Evolutionary conservation across 1,140 invertebrate species (phyloP).

Genomic region (Drosophila virilis): DNA sequence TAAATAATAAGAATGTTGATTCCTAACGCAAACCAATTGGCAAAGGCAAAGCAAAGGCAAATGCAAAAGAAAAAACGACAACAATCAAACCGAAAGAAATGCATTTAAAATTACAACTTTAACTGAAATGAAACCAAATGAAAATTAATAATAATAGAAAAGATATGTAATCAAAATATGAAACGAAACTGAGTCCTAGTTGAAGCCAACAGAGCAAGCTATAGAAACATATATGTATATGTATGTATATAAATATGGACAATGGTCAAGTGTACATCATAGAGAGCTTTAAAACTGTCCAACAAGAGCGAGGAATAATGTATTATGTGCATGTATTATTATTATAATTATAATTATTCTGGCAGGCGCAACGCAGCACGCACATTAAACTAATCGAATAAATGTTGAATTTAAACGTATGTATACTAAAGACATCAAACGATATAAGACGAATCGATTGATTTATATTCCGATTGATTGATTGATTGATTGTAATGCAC

Average conservation of each 20-base stretch:
- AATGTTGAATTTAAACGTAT: conserved; percentile 73
- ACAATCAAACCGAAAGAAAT: conserved; percentile 24
- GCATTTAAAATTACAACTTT: conserved; percentile 56
- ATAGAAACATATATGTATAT: conserved; percentile 4
- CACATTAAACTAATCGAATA: conserved; percentile 76
- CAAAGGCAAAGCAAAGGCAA: neutral
- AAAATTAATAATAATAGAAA: conserved; percentile 23
- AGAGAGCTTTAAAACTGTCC: conserved; percentile 52
- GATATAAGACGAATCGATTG: conserved; percentile 33
- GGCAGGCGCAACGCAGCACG: conserved; percentile 33
- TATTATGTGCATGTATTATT: conserved; percentile 68
- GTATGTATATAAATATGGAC: conserved; percentile 3
- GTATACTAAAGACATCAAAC: conserved; percentile 60
- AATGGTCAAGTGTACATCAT: conserved; percentile 22
- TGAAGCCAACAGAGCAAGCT: conserved; percentile 35
- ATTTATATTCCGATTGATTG: conserved; percentile 14
- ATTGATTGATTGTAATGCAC: conserved; percentile 24
- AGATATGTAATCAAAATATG: conserved; percentile 35
- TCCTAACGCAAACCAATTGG: conserved; percentile 44
- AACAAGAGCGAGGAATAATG: conserved; percentile 43
- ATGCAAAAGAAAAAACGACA: neutral
- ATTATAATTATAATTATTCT: conserved; percentile 28
- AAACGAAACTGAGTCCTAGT: conserved; percentile 46
- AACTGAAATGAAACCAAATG: conserved; percentile 19
- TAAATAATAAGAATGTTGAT: conserved; percentile 58